phyloP scores from a whole-genome alignment of 35 echinoderm and acorn worm species.

The Chiridota heheva region DNA sequence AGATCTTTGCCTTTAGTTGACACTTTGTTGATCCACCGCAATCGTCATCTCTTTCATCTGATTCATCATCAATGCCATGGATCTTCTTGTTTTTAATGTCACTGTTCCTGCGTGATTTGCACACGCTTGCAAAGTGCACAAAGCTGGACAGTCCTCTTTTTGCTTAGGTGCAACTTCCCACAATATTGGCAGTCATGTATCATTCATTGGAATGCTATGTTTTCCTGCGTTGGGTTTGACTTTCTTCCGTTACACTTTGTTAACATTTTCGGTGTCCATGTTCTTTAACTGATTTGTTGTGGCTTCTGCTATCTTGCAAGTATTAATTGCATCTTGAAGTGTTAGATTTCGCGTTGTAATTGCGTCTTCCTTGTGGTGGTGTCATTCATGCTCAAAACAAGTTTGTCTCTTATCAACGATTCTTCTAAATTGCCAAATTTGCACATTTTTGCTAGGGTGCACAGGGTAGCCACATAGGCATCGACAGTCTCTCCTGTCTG shows the following conservation, averaged over 20 bases:
- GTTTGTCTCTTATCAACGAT: slow-evolving; percentile 15
- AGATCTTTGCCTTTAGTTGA: slow-evolving; percentile 1
- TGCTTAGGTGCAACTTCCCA: slow-evolving; percentile 1
- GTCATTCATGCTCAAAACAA: slow-evolving; percentile 12
- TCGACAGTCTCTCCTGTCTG: slow-evolving; percentile 34
- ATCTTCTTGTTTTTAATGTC: not conserved
- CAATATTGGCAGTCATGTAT: slow-evolving; percentile 23
- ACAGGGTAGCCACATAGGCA: slow-evolving; percentile 18
- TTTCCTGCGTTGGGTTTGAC: not conserved
- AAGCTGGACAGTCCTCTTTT: slow-evolving; percentile 55
- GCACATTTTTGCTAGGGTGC: slow-evolving; percentile 26
- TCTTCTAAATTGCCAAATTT: slow-evolving; percentile 32
- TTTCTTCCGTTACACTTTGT: slow-evolving; percentile 7
- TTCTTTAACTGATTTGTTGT: slow-evolving; percentile 4
- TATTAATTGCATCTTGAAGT: slow-evolving; percentile 13
- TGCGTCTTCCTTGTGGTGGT: slow-evolving; percentile 17
- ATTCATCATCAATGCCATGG: slow-evolving; percentile 1
- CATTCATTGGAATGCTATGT: not conserved
- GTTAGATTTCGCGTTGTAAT: slow-evolving; percentile 29
- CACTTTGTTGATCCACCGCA: not conserved
- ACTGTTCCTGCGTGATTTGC: not conserved
- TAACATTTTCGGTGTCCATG: slow-evolving; percentile 16
- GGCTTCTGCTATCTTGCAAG: slow-evolving; percentile 23
- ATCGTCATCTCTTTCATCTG: not conserved
- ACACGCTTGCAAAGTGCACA: slow-evolving; percentile 33